A percentile compares a stretch with the other conserved stretches of the same genome.
phyloP scores from a whole-genome alignment of 1,140 invertebrate species.

The Cherax destructor region DNA sequence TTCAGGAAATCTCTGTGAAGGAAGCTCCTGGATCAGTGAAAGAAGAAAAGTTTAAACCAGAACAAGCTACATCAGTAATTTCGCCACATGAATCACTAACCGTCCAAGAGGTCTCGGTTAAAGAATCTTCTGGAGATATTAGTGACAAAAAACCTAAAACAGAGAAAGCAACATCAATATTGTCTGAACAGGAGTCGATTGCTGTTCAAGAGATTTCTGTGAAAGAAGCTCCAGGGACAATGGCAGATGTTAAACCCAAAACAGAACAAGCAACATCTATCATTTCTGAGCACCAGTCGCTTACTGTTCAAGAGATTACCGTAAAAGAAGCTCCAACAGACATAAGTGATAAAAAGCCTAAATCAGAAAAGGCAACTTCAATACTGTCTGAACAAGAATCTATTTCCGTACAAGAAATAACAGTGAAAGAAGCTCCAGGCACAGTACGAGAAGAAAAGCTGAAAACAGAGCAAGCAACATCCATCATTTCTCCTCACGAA shows the following conservation, averaged over 20 bases:
- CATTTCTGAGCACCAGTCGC: slow-evolving; percentile 34
- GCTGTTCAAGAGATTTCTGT: slow-evolving; percentile 42
- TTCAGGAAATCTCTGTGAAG: slow-evolving; percentile 32
- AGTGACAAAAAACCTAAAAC: slow-evolving; percentile 11
- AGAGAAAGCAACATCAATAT: slow-evolving; percentile 40
- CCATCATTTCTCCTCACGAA: slow-evolving; percentile 37
- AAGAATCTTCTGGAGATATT: slow-evolving; percentile 16
- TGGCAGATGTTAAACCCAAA: slow-evolving; percentile 35
- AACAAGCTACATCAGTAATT: slow-evolving; percentile 23
- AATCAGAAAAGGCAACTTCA: slow-evolving; percentile 27
- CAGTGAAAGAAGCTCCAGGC: slow-evolving; percentile 33
- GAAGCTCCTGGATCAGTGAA: slow-evolving; percentile 27
- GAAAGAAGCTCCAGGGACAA: slow-evolving; percentile 26
- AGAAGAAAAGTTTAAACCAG: slow-evolving; percentile 21
- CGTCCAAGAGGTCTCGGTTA: slow-evolving; percentile 31
- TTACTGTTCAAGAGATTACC: slow-evolving; percentile 33
- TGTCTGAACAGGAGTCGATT: slow-evolving; percentile 40
- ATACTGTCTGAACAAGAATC: slow-evolving; percentile 26
- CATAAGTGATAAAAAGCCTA: slow-evolving; percentile 25
- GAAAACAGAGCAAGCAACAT: slow-evolving; percentile 29
- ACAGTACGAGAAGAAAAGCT: slow-evolving; percentile 14
- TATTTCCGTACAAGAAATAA: slow-evolving; percentile 32
- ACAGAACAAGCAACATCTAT: slow-evolving; percentile 8
- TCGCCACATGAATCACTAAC: slow-evolving; percentile 1
- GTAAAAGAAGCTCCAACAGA: slow-evolving; percentile 13